Base-by-base conservation (phyloP, 2,888 invertebrate species). In the Clanis bilineata region DNA sequence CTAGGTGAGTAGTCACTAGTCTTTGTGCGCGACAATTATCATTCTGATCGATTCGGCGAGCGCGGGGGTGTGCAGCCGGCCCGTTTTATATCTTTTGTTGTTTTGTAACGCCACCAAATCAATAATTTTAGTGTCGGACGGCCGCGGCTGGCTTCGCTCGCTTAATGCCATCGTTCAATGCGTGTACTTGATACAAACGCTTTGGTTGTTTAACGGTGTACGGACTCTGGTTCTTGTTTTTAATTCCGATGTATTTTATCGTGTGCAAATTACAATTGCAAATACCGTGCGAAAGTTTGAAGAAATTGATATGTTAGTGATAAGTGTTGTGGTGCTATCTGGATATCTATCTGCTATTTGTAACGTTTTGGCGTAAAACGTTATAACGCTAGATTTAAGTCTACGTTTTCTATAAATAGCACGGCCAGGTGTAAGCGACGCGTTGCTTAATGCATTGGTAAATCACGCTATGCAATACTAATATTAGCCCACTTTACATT, bases 11-110 rank as follows among this genome's bases (percentile, higher is more conserved):
- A 86, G 85, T 85, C 82, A 82, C 76, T 81, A 83, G 83, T 88
- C 87, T 88, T 90, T 90, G 90, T 91, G 90, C 86, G 89, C 88
- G 90, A 92, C 92, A 92, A 91, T 92, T 91, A 92, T 92, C 90
- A 90, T 90, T 88, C 79, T 84, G 84, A 90, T 91, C 91, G 91
- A 91, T 91, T 90, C 88, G 82, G 80, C 74, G 68, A 80, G 88
- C 85, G 89, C 86, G 90, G 86, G 89, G 88, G 90, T 82, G 88
- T 83, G 86, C 85, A 80, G 80, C 80, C 82, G 81, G 85, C 77
- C 82, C 83, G 86, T 89, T 90, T 90, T 89, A 87, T 90, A 88
- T 91, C 89, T 90, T 92, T 90, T 90, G 90, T 91, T 91, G 89
- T 91, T 90, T 90, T 90, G 88, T 90, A 86, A 85, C 86, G 80